Conservation (phyloP, 2,888 invertebrate species). For the Emmelina monodactyla region DNA sequence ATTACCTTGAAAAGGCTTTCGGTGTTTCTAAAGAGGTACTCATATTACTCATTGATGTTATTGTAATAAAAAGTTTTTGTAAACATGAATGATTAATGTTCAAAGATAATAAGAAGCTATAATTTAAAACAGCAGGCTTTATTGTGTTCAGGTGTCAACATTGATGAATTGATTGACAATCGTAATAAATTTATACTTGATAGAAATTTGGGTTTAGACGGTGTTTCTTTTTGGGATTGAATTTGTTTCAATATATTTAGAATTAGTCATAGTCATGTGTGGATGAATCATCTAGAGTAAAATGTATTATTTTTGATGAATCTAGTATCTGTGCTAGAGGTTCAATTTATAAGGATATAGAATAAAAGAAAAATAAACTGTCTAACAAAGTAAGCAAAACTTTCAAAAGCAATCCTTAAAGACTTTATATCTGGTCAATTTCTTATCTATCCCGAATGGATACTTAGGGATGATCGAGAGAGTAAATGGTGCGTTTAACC, state of each 20-base stretch:
- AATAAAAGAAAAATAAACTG: too few relatives aligned
- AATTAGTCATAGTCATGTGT: too few relatives aligned
- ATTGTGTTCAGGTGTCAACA: background rate
- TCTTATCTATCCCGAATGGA: constrained; percentile 48
- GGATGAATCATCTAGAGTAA: too few relatives aligned
- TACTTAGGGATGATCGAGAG: constrained; percentile 39
- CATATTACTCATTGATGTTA: background rate
- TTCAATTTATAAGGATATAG: too few relatives aligned
- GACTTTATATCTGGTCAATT: constrained; percentile 32
- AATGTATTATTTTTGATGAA: too few relatives aligned
- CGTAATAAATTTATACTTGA: background rate
- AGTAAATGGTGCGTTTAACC: constrained; percentile 56
- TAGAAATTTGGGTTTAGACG: constrained; percentile 1
- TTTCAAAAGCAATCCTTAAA: too few relatives aligned
- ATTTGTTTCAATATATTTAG: too few relatives aligned
- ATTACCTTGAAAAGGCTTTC: too few relatives aligned
- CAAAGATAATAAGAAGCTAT: background rate
- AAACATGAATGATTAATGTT: background rate
- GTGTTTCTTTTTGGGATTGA: background rate
- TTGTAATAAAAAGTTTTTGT: background rate
- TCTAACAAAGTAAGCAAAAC: constrained; percentile 5
- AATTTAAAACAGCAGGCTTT: background rate
- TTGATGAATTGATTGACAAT: background rate
- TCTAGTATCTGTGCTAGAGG: too few relatives aligned
- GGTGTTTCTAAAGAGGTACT: too few relatives aligned